Base-by-base conservation (phyloP, 2,113 vertebrate genomes). In the Muntiacus muntjak region DNA sequence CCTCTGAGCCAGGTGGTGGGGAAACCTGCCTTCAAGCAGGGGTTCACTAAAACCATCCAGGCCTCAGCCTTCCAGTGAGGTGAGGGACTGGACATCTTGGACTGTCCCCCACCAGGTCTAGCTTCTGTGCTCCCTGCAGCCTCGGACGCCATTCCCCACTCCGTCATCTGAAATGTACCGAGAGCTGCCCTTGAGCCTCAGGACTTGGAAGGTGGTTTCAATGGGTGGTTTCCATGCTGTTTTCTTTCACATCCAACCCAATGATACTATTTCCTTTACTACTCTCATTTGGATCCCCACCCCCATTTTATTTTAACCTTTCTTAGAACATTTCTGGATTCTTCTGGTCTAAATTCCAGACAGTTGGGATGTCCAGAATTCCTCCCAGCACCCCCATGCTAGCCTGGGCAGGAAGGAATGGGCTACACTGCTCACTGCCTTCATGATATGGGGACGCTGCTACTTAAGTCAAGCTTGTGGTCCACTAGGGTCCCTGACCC, bases 61-160 rank as follows among this genome's bases (percentile, higher is more conserved):
- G 52, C 33, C 43, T 6, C 16, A 15, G 58, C 33, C 57, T n/a
- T 30, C 17, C n/a, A 33, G 15, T 26, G 40, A 76, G 6, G 43
- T 7, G n/a, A 25, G 6, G 3, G 11, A 25, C 23, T 36, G 14
- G 21, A 52, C 1, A 0, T n/a, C 62, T 57, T 33, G 33, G 5
- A 6, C 5, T 11, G 16, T 5, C 58, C 17, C 26, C 50, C 30
- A n/a, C 5, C 7, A 1, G 1, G 1, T 82, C 55, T 50, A 30
- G 17, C 33, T 43, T 30, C 19, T 5, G 1, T 25, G 28, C 40
- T 28, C 7, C 17, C 67, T 23, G 9, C 4, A 2, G 4, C 12
- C 26, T 30, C 6, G 15, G 7, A 62, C 87, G 30, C 58, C 17
- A 25, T 7, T 7, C 54, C 60, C 10, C 6, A 76, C 52, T 57